Conservation (phyloP, 2,888 invertebrate species). For the Limnephilus marmoratus region DNA sequence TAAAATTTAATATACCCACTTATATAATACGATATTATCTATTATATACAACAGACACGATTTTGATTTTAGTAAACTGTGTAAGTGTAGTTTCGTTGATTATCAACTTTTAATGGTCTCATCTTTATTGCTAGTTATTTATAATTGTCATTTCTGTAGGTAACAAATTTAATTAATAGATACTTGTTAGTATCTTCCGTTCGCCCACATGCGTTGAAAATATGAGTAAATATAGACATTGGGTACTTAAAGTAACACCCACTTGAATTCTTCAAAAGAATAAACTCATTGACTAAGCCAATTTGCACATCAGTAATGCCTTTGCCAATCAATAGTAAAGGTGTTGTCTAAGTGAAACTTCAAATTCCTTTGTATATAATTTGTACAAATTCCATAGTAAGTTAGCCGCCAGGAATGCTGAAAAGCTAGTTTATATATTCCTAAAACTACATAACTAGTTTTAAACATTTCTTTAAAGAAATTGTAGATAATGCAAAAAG, state of each 20-base stretch:
- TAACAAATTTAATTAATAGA: background rate
- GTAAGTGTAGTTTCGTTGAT: background rate
- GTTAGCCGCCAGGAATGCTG: background rate
- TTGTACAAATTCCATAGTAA: background rate
- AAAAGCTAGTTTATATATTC: background rate
- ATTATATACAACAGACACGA: background rate
- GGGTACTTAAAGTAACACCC: background rate
- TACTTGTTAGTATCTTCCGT: background rate
- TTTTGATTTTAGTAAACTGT: slow-evolving; percentile 2
- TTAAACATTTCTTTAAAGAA: background rate
- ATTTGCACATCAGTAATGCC: slow-evolving; percentile 7
- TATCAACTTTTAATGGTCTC: background rate
- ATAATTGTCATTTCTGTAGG: background rate
- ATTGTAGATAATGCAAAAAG: background rate
- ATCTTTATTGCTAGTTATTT: background rate
- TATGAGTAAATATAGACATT: background rate
- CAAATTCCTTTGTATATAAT: background rate
- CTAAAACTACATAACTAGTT: background rate
- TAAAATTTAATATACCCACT: background rate
- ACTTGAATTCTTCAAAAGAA: background rate
- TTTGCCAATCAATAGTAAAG: background rate
- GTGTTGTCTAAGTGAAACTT: background rate
- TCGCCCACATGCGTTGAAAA: background rate
- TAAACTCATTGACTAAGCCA: slow-evolving; percentile 4
- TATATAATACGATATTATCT: background rate